Percentiles rank a stretch among this genome's conserved stretches.
These are phyloP conservation scores for Caligus rogercresseyi DNA, from an alignment of 1,140 invertebrate genomes.

Conservation along the genomic window DNA sequence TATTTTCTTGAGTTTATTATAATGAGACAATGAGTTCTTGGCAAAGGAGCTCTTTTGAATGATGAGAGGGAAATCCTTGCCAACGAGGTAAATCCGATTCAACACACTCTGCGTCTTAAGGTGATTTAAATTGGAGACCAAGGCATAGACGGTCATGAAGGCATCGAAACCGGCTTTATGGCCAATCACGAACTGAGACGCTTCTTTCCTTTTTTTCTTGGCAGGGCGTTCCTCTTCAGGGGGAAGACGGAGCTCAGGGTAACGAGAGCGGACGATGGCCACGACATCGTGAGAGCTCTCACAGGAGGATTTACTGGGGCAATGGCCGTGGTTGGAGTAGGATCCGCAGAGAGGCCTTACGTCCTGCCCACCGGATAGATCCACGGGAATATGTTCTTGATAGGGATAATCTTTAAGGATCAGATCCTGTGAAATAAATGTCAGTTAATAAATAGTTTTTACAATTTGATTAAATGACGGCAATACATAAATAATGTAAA, in stretches of 20 bases:
- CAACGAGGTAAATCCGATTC: slow-evolving; percentile 10
- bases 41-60: slow-evolving; percentile 5
- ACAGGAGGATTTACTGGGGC: slow-evolving; percentile 26
- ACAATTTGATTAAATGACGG: no score
- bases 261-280: slow-evolving; percentile 24
- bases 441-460: background rate
- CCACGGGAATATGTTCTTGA: background rate
- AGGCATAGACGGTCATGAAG: slow-evolving; percentile 34
- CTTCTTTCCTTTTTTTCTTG: slow-evolving; percentile 23
- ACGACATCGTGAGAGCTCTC: slow-evolving; percentile 30
- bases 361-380: background rate
- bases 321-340: slow-evolving; percentile 29
- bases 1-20: background rate
- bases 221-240: background rate
- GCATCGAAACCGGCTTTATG: slow-evolving; percentile 35
- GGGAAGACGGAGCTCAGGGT: background rate
- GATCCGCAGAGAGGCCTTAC: slow-evolving; percentile 16
- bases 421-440: background rate
- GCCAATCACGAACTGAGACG: slow-evolving; percentile 20
- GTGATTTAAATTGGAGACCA: slow-evolving; percentile 26
- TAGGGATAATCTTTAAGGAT: background rate
- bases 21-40: background rate
- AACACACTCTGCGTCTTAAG: background rate
- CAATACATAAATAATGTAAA: no score
- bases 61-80: slow-evolving; percentile 3